These are phyloP conservation scores for Netelia virgata DNA, from an alignment of 2,888 invertebrate genomes.

Conservation along the genomic window DNA sequence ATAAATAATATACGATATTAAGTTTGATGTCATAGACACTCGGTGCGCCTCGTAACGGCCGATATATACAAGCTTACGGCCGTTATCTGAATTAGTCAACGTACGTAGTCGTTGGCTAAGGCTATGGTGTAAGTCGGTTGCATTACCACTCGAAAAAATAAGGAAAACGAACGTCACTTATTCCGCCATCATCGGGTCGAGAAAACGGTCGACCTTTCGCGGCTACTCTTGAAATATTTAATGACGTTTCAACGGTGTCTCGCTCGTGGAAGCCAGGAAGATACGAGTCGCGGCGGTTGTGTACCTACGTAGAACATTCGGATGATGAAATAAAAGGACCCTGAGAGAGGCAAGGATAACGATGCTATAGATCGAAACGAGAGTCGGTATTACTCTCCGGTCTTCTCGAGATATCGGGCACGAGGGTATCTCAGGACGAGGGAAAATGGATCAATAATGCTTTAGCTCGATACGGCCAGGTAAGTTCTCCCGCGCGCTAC, in stretches of 20 bases:
- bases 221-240: conserved; percentile 62
- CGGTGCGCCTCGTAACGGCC: not conserved
- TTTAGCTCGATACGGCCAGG: conserved; percentile 40
- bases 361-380: conserved; percentile 51
- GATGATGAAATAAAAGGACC: conserved; percentile 62
- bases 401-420: conserved; percentile 61
- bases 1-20: not conserved
- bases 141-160: not conserved
- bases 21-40: too few relatives aligned
- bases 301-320: conserved; percentile 15
- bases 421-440: conserved; percentile 35
- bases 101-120: not conserved
- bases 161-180: conserved; percentile 9
- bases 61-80: conserved; percentile 11
- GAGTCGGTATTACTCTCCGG: conserved; percentile 52
- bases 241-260: conserved; percentile 49
- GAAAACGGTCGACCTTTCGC: conserved; percentile 42
- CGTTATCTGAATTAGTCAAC: conserved; percentile 53
- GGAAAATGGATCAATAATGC: conserved; percentile 61
- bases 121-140: not conserved
- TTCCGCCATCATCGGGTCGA: conserved; percentile 36
- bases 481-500: conserved; percentile 13
- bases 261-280: conserved; percentile 15
- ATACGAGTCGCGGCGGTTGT: not conserved
- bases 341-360: conserved; percentile 14